phyloP scores from a whole-genome alignment of 2,888 invertebrate species.

The Crocallis elinguaria region DNA sequence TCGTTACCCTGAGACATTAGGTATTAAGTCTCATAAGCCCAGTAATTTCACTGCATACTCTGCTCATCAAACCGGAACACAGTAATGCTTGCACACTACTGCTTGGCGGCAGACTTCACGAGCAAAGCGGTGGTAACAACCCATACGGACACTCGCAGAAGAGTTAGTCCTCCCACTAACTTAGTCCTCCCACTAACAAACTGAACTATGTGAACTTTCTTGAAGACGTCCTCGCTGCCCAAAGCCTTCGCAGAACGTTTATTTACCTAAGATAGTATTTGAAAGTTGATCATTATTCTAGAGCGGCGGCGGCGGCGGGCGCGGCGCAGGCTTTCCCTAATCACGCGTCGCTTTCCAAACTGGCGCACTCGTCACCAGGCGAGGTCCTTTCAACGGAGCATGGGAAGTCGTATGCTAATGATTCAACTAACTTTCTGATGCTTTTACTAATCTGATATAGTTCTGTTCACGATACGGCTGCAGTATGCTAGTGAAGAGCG shows the following conservation, averaged over 20 bases:
- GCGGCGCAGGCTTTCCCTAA: slow-evolving; percentile 29
- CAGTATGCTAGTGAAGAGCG: too few relatives aligned
- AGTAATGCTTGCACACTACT: too few relatives aligned
- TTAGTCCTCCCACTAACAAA: neutral
- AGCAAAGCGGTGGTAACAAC: too few relatives aligned
- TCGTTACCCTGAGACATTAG: too few relatives aligned
- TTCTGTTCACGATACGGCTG: too few relatives aligned
- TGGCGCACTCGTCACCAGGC: slow-evolving; percentile 9
- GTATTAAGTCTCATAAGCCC: too few relatives aligned
- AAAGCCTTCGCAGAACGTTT: neutral
- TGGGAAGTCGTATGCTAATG: slow-evolving; percentile 2
- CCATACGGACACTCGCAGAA: too few relatives aligned
- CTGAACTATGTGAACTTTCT: neutral
- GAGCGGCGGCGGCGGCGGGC: slow-evolving; percentile 18
- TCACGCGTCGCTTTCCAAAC: slow-evolving; percentile 38
- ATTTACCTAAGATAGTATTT: slow-evolving; percentile 20
- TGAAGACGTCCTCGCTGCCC: slow-evolving; percentile 2
- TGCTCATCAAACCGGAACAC: too few relatives aligned
- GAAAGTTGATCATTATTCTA: slow-evolving; percentile 43
- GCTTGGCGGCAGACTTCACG: too few relatives aligned
- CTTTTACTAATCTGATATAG: neutral
- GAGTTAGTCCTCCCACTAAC: neutral
- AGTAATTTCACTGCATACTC: too few relatives aligned
- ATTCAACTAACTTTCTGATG: neutral
- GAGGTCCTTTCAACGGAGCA: neutral